Conservation (phyloP, 2,888 invertebrate species). For the Steinernema hermaphroditum region DNA sequence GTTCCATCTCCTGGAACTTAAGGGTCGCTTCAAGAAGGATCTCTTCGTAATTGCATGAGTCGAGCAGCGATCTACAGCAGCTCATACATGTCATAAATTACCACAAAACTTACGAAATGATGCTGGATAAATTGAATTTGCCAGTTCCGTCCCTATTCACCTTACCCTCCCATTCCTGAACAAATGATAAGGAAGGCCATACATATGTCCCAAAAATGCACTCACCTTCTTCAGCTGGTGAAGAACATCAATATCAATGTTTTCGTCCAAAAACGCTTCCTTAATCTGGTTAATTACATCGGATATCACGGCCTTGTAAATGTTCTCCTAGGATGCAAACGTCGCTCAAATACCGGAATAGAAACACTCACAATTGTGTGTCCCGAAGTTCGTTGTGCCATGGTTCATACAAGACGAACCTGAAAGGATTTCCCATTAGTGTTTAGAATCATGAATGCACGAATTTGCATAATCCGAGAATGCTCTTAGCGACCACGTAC, state of each 20-base stretch:
- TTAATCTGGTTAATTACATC: conserved; percentile 82
- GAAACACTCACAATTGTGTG: conserved; percentile 33
- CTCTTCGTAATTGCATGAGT: conserved; percentile 21
- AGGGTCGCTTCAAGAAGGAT: not conserved
- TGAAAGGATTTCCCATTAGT: no score
- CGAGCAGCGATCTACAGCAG: conserved; percentile 4
- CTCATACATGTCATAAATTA: no score
- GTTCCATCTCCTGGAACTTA: conserved; percentile 15
- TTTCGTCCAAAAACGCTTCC: conserved; percentile 93
- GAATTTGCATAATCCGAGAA: no score
- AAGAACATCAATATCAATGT: conserved; percentile 93
- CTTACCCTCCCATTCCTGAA: no score
- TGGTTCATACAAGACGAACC: not conserved
- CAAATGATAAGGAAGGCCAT: no score
- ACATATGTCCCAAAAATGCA: no score
- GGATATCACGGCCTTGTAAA: conserved; percentile 75
- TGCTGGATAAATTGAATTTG: no score
- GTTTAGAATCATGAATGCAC: no score
- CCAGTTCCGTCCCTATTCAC: no score
- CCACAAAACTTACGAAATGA: conserved; percentile 3
- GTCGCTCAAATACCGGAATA: not conserved
- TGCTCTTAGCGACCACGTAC: no score
- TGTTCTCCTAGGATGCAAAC: conserved; percentile 48
- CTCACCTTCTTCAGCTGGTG: conserved; percentile 88
- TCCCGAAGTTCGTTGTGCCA: conserved; percentile 29